These are phyloP conservation scores for Fundulus diaphanus DNA, from an alignment of 2,797 vertebrate genomes.

Conservation along the genomic window DNA sequence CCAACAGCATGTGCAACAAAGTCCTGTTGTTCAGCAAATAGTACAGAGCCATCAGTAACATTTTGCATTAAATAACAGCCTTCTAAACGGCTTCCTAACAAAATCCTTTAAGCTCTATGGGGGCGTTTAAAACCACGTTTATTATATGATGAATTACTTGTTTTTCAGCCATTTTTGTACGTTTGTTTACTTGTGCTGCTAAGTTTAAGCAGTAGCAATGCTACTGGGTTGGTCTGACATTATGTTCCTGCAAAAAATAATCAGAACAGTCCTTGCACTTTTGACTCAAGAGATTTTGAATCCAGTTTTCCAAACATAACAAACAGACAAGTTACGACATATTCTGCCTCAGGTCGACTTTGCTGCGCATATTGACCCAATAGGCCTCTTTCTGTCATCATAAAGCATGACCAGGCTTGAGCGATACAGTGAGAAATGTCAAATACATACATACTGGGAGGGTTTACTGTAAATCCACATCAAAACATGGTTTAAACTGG, in stretches of 20 bases:
- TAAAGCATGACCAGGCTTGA: slow-evolving; percentile 42
- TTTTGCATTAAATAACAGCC: slow-evolving; percentile 36
- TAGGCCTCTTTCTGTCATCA: slow-evolving; percentile 47
- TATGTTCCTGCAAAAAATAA: slow-evolving; percentile 34
- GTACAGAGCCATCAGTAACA: slow-evolving; percentile 34
- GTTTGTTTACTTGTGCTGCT: slow-evolving; percentile 8
- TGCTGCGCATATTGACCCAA: slow-evolving; percentile 44
- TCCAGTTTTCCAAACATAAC: slow-evolving; percentile 42
- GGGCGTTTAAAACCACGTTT: slow-evolving; percentile 18
- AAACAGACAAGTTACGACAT: slow-evolving; percentile 58
- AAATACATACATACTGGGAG: slow-evolving; percentile 16
- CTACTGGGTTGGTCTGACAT: slow-evolving; percentile 13
- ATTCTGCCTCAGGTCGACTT: slow-evolving; percentile 56
- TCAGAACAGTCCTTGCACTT: slow-evolving; percentile 19
- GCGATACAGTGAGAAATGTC: slow-evolving; percentile 12
- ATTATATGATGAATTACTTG: slow-evolving; percentile 22
- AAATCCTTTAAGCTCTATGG: slow-evolving; percentile 16
- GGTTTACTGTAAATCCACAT: background rate
- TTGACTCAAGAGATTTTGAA: slow-evolving; percentile 13
- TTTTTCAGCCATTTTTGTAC: slow-evolving; percentile 13
- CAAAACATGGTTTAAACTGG: too few species aligned
- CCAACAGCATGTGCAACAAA: slow-evolving; percentile 25
- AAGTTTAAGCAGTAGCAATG: background rate
- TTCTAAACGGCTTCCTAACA: slow-evolving; percentile 21
- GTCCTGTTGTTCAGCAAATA: slow-evolving; percentile 25